phyloP scores from a whole-genome alignment of 2,888 invertebrate genomes.

The Sepioteuthis lessoniana region DNA sequence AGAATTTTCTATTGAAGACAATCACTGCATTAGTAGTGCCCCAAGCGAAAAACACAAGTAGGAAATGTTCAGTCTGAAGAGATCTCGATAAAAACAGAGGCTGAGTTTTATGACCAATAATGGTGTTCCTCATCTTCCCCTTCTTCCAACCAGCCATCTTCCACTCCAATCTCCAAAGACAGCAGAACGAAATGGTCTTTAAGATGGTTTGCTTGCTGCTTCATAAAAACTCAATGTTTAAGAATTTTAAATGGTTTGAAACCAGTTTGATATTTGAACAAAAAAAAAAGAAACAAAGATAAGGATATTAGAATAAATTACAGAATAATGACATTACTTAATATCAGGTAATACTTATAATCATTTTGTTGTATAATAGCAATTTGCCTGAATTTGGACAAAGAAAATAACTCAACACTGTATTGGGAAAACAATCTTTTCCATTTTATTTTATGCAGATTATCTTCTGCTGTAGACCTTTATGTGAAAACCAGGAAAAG shows the following conservation, averaged over 20 bases:
- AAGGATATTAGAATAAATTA: not conserved
- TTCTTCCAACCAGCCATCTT: not conserved
- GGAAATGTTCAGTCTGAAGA: not conserved
- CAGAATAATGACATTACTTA: no score
- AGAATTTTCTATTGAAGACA: not conserved
- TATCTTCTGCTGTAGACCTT: no score
- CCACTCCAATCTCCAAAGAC: not conserved
- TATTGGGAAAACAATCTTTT: no score
- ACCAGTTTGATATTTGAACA: not conserved
- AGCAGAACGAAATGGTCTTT: not conserved
- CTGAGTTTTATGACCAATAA: not conserved
- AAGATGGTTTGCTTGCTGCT: not conserved
- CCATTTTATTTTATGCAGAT: no score
- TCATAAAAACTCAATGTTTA: not conserved
- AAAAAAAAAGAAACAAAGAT: not conserved
- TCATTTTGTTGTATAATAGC: no score
- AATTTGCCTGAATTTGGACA: no score
- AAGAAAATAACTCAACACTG: no score
- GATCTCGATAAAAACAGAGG: not conserved
- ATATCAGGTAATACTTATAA: no score
- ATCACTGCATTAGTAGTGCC: not conserved
- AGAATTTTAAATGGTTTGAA: not conserved
- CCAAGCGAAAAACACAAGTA: not conserved
- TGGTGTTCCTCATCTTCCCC: not conserved
- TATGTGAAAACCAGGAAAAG: no score